Evolutionary conservation across 1,140 invertebrate genomes (phyloP).

Genomic region (Zeugodacus cucurbitae): DNA sequence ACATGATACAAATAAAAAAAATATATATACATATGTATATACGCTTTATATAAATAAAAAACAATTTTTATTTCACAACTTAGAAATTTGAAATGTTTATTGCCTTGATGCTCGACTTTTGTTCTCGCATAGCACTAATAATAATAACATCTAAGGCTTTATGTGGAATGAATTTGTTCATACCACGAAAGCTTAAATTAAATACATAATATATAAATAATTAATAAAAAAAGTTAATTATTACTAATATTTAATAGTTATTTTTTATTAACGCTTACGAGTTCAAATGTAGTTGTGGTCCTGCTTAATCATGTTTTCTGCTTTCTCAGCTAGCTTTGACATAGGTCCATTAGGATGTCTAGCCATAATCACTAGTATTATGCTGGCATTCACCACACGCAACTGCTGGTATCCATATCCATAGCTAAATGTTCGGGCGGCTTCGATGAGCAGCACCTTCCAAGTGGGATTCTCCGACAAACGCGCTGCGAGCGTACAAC

Average conservation of each 20-base stretch:
- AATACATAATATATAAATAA: too few species aligned
- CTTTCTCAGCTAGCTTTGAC: slow-evolving; percentile 81
- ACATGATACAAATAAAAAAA: too few species aligned
- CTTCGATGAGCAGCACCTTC: slow-evolving; percentile 75
- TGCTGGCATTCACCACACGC: slow-evolving; percentile 81
- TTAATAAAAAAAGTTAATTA: too few species aligned
- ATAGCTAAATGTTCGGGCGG: too few species aligned
- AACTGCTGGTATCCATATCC: too few species aligned
- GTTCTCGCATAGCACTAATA: background rate
- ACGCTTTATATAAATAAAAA: background rate
- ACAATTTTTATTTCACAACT: background rate
- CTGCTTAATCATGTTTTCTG: slow-evolving; percentile 73
- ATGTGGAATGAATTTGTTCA: too few species aligned
- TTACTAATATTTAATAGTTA: too few species aligned
- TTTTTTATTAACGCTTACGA: too few species aligned
- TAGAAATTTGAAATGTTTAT: background rate
- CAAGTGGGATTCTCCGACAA: slow-evolving; percentile 69
- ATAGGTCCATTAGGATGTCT: slow-evolving; percentile 76
- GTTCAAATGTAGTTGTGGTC: slow-evolving; percentile 66
- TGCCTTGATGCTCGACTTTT: background rate
- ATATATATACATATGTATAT: background rate
- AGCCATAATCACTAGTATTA: slow-evolving; percentile 72
- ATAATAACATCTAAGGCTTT: too few species aligned
- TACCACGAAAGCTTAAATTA: too few species aligned
- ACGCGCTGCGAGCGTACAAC: slow-evolving; percentile 73